phyloP scores from a whole-genome alignment of 2,113 vertebrate genomes.

The Chloebia gouldiae region DNA sequence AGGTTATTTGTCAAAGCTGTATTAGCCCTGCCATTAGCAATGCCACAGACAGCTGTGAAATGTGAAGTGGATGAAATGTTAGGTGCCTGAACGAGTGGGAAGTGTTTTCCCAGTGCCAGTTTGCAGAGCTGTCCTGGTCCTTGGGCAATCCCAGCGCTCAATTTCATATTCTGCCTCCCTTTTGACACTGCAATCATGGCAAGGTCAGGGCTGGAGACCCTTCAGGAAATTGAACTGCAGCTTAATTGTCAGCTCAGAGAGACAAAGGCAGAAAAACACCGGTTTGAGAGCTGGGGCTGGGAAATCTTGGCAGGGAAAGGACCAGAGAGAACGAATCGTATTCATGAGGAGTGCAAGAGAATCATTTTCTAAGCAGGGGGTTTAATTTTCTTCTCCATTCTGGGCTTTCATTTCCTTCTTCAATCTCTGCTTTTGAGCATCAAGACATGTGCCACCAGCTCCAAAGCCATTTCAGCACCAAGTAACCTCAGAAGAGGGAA shows the following conservation, averaged over 20 bases:
- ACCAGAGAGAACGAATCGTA: neutral
- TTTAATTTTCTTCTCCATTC: neutral
- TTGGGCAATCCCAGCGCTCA: neutral
- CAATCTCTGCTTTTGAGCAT: neutral
- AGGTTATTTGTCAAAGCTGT: neutral
- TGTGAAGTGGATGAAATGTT: neutral
- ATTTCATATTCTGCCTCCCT: neutral
- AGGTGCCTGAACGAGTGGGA: neutral
- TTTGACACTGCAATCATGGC: neutral
- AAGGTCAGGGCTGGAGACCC: conserved; percentile 18
- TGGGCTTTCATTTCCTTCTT: neutral
- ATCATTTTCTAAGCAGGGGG: neutral
- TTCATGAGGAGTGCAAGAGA: neutral
- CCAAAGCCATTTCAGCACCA: neutral
- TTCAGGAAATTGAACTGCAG: conserved; percentile 10
- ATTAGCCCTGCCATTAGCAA: neutral
- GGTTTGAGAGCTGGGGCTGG: neutral
- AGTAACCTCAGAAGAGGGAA: neutral
- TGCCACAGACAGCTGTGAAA: neutral
- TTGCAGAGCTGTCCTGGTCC: neutral
- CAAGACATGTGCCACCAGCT: neutral
- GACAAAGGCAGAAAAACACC: neutral
- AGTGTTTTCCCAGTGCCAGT: neutral
- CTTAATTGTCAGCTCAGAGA: neutral
- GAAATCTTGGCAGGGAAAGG: neutral